Base-by-base conservation (phyloP, 1,140 invertebrate species). In the Panonychus citri region DNA sequence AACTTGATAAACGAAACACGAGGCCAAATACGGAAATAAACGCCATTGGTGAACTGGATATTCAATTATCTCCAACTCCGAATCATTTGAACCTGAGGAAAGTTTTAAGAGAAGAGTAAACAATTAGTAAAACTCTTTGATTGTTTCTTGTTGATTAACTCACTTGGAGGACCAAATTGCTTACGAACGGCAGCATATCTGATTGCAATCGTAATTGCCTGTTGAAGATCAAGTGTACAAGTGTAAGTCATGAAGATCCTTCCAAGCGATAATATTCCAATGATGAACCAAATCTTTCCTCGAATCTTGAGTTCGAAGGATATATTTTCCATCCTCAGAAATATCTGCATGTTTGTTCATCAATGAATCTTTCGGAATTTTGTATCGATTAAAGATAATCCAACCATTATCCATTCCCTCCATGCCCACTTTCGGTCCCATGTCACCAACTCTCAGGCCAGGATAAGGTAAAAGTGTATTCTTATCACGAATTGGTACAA, bases 1-100 rank as follows among this genome's bases (percentile, higher is more conserved):
- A 59, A 83, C 71, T 63, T 79, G 79, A 59, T 86, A 67, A 12
- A 81, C 78, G 64, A 82, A 86, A 0, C 78, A 75, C 7, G 80
- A 78, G 19, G 88, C 83, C 54, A 96, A 68, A 67, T 83, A 81
- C 3, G 89, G 88, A 63, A 96, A 77, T 2, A 96, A 69, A 51
- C 91, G 75, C 75, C 85, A 87, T 85, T 94, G 87, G 84, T 76
- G 85, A 51, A 86, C 70, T 67, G 84, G 85, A 72, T 94, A 94
- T 68, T 94, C 87, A 54, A 95, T 71, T 49, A 94, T 79, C 26
- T 87, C 78, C 34, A 77, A 75, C 73, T 93, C 86, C 70, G 26
- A n/a, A n/a, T n/a, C n/a, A n/a, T n/a, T n/a, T n/a, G n/a, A n/a
- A n/a, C n/a, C n/a, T n/a, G n/a, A n/a, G n/a, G n/a, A 8, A 17